Evolutionary conservation across 1,140 invertebrate species (phyloP), one percentile per base, ranked within the genome.

Genomic region (Oreohelix idahoensis): DNA sequence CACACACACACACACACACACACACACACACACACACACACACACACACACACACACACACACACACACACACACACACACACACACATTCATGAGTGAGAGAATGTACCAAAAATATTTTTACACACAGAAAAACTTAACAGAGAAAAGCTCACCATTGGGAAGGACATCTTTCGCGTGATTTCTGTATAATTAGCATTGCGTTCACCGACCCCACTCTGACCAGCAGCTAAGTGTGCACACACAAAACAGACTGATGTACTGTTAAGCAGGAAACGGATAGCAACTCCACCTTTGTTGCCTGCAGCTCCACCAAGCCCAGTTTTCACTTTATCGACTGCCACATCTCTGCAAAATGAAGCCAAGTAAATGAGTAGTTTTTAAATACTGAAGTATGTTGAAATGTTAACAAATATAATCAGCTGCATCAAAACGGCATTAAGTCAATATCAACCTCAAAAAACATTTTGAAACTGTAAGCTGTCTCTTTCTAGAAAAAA

Each of bases 211-310:
- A 98, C 95, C 93, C 99, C 97, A 10, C 96, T 97, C 90, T 99
- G 98, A 17, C 98, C 98, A 81, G 99, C 99, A 51, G 99, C 98
- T 93, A 99, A 99, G 94, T 99, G 99, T 53, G 98, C 97, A 93
- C 98, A 99, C 42, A 99, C 96, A 93, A 99, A 99, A 92, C 97
- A 99, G 83, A 99, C 93, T 1, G 98, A 99, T 20, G 97, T 98
- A 66, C 96, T 96, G 91, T 98, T 95, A 42, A 98, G 94, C 0
- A 98, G 95, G 89, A 99, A 95, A 85, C 98, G 94, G 86, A 99
- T 97, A 0, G 96, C 97, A 80, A 97, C 97, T n/a, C 96, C 98
- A 15, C 99, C 99, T 94, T 99, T 99, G 90, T 99, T 99, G 38
- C 94, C 94, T 5, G 94, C 97, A 29, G 98, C 96, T 45, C 98